Percentiles rank a stretch among this genome's conserved stretches.
These are phyloP conservation scores for Spodoptera exigua DNA, from an alignment of 2,888 invertebrate species.

Conservation along the genomic window DNA sequence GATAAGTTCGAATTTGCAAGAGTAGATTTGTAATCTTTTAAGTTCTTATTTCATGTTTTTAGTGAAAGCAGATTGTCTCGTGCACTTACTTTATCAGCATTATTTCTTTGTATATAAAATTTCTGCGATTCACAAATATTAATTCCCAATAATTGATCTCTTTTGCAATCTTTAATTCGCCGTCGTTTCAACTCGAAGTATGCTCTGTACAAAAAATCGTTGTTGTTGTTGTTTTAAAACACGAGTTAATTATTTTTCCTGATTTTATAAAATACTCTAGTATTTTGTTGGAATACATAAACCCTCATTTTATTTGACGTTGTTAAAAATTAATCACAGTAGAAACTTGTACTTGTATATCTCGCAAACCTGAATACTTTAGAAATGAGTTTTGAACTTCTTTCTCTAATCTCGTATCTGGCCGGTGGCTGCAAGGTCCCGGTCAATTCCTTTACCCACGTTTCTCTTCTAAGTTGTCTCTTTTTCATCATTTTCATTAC, in stretches of 20 bases:
- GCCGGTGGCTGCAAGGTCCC: constrained; percentile 67
- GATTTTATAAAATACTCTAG: too few species aligned
- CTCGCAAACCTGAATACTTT: constrained; percentile 73
- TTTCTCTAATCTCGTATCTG: constrained; percentile 63
- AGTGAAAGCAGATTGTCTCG: too few species aligned
- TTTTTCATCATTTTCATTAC: constrained; percentile 51
- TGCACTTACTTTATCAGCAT: constrained; percentile 62
- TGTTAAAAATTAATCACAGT: too few species aligned
- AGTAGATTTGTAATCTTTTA: too few species aligned
- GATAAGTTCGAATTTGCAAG: too few species aligned
- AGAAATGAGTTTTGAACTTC: constrained; percentile 72
- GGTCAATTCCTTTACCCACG: constrained; percentile 73
- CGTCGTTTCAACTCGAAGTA: constrained; percentile 75
- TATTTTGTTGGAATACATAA: too few species aligned
- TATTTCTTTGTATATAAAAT: constrained; percentile 37
- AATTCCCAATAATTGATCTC: constrained; percentile 70
- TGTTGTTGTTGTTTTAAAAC: background rate
- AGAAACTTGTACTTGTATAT: too few species aligned
- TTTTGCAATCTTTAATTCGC: constrained; percentile 62
- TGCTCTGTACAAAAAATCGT: constrained; percentile 57
- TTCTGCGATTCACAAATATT: constrained; percentile 55
- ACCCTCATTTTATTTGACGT: too few species aligned
- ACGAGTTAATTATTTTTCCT: too few species aligned
- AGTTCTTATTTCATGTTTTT: too few species aligned
- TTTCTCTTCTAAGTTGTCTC: constrained; percentile 61